Base-by-base conservation (phyloP, 2,113 vertebrate species). In the Hoplias malabaricus region DNA sequence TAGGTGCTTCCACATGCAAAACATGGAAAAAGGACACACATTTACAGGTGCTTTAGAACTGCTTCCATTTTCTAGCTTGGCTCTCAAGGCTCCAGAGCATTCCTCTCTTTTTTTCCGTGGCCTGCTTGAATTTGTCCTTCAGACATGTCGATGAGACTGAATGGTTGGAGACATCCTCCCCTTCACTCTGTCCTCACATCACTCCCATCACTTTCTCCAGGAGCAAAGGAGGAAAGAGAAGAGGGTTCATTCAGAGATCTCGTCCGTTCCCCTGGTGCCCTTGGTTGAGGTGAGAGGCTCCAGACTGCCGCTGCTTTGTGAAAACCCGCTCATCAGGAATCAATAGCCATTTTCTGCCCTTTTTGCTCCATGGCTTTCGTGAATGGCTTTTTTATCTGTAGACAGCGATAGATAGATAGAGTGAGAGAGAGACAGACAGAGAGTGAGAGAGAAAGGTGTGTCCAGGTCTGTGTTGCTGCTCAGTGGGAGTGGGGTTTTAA, bases 301-400 rank as follows among this genome's bases (percentile, higher is more conserved):
- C 73, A 82, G 87, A 50, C 74, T 77, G 79, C 75, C 80, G 84
- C 82, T 61, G 77, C 80, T 36, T 34, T 87, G 84, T 75, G 69
- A 75, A 87, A 87, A 85, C 83, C 82, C 84, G 72, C 81, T 84
- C 81, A 88, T 91, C 87, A 87, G 88, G 87, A 91, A 91, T 91
- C 88, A 23, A 91, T 90, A 87, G 76, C 79, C 59, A 74, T 87
- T 87, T 86, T 82, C 88, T 72, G 40, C 75, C 80, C 85, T 78
- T 87, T 87, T 86, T 81, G 84, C 83, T 89, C 82, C 9, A 38
- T 56, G 40, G 40, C 66, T 23, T 21, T 69, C 12, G 31, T 48
- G 62, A 36, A 78, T 72, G 83, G 82, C 69, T 70, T 59, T 53
- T 75, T 83, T 87, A 77, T 57, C 73, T 36, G 36, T 54, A 46